Evolutionary conservation across 2,888 invertebrate genomes (phyloP).

Genomic region (Pyralis farinalis): DNA sequence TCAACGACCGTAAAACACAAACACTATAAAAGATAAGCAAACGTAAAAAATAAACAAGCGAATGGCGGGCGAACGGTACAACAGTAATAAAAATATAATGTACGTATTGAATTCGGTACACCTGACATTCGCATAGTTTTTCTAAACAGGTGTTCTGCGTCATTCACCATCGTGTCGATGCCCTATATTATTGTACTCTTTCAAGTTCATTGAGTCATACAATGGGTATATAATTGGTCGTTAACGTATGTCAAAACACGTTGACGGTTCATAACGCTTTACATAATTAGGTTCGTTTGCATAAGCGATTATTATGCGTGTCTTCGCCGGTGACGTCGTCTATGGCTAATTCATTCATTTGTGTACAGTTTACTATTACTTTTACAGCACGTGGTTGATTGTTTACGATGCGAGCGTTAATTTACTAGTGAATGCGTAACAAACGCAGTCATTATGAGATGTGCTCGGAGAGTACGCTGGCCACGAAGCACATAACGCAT

Average conservation of each 20-base stretch:
- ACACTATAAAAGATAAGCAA: constrained; percentile 21
- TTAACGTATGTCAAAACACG: constrained; percentile 74
- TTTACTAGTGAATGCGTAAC: constrained; percentile 61
- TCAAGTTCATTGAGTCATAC: constrained; percentile 76
- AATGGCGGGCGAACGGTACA: constrained; percentile 31
- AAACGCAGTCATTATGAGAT: constrained; percentile 47
- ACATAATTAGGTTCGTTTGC: constrained; percentile 77
- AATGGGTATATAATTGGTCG: constrained; percentile 72
- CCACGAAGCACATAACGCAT: not conserved
- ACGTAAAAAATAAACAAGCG: constrained; percentile 25
- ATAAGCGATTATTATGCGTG: constrained; percentile 77
- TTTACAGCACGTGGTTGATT: constrained; percentile 70
- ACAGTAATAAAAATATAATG: constrained; percentile 41
- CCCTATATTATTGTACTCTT: constrained; percentile 73
- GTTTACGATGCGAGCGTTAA: constrained; percentile 57
- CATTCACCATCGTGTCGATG: constrained; percentile 62
- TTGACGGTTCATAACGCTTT: constrained; percentile 63
- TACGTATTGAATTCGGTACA: constrained; percentile 56
- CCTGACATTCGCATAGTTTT: constrained; percentile 61
- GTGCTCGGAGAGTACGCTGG: constrained; percentile 14
- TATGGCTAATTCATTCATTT: constrained; percentile 73
- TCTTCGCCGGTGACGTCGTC: constrained; percentile 65
- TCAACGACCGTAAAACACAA: constrained; percentile 18
- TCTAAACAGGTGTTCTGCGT: constrained; percentile 64
- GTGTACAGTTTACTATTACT: constrained; percentile 72